Base-by-base conservation (phyloP, 2,797 vertebrate species). In the Siniperca scherzeri region DNA sequence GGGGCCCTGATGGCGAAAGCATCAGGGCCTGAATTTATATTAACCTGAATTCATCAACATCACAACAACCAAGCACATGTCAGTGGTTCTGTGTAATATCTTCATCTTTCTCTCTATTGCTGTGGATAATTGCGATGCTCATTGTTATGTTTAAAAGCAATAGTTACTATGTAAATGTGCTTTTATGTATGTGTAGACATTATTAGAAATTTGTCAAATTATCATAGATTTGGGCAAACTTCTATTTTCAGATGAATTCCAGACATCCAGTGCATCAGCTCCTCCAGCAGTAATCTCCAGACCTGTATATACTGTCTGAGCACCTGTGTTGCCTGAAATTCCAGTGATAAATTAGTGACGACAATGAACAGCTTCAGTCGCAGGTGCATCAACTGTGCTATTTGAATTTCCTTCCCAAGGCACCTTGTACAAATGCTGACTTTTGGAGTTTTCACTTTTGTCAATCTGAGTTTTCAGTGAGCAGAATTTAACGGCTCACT, bases 371-470 rank as follows among this genome's bases (percentile, higher is more conserved):
- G 77, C 84, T 87, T 80, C 87, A 80, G 83, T 77, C 64, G 85
- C 91, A 94, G 92, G 86, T 93, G 93, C 88, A 82, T 91, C 87
- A 87, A 76, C 85, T 66, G 50, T 62, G 81, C 78, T 50, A 17
- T 91, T 85, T 90, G 70, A 85, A 70, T 84, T 82, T 59, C 36
- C 27, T 75, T 83, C 90, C 86, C 81, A 33, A 30, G 87, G 71
- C 48, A 1, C 72, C 68, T 42, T 46, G 64, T 62, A 11, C 78
- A 86, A 90, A 82, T 50, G 85, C 87, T 88, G 90, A 90, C 87
- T 77, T 81, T 52, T 33, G 62, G 81, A 78, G 79, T 89, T 88
- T 88, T 56, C 55, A 8, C 74, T 75, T 85, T 86, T 84, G 84
- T 91, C 90, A 88, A 72, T 86, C 70, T 57, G 74, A 77, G 48